Conservation (phyloP, 2,888 invertebrate species). For the Octonoba sinensis region DNA sequence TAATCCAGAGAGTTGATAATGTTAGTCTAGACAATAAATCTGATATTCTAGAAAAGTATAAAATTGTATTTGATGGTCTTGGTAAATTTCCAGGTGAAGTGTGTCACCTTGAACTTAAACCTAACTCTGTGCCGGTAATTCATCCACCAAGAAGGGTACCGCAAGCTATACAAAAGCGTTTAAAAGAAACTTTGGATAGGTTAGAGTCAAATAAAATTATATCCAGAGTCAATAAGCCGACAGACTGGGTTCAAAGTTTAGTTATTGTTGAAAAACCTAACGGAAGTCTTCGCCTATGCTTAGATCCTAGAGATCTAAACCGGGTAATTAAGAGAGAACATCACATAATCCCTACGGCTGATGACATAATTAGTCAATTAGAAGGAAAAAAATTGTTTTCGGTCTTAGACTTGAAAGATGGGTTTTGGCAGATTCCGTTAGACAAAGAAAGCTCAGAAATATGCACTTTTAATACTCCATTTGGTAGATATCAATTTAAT, state of each 20-base stretch:
- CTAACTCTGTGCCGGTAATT: not conserved
- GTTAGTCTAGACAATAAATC: too few relatives aligned
- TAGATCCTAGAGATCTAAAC: slow-evolving; percentile 25
- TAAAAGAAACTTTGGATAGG: not conserved
- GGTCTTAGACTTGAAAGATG: slow-evolving; percentile 18
- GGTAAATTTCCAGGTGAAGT: slow-evolving; percentile 12
- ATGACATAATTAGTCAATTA: slow-evolving; percentile 16
- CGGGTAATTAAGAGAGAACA: slow-evolving; percentile 13
- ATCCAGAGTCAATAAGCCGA: slow-evolving; percentile 15
- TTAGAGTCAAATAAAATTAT: slow-evolving; percentile 2
- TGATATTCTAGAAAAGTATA: too few relatives aligned
- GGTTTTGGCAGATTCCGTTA: slow-evolving; percentile 8
- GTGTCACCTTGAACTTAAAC: not conserved
- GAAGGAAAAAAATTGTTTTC: slow-evolving; percentile 5
- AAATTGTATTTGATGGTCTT: slow-evolving; percentile 10
- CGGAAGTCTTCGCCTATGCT: slow-evolving; percentile 4
- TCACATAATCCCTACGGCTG: slow-evolving; percentile 8
- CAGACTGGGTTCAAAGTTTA: slow-evolving; percentile 8
- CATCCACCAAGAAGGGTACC: not conserved
- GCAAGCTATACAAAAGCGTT: not conserved
- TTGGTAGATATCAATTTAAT: slow-evolving; percentile 35
- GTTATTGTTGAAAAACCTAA: slow-evolving; percentile 17
- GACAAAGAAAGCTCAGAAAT: too few relatives aligned
- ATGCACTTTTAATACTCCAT: slow-evolving; percentile 39
- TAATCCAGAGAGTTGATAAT: too few relatives aligned